Base-by-base conservation (phyloP, 2,113 vertebrate genomes). In the Anhinga rufa region DNA sequence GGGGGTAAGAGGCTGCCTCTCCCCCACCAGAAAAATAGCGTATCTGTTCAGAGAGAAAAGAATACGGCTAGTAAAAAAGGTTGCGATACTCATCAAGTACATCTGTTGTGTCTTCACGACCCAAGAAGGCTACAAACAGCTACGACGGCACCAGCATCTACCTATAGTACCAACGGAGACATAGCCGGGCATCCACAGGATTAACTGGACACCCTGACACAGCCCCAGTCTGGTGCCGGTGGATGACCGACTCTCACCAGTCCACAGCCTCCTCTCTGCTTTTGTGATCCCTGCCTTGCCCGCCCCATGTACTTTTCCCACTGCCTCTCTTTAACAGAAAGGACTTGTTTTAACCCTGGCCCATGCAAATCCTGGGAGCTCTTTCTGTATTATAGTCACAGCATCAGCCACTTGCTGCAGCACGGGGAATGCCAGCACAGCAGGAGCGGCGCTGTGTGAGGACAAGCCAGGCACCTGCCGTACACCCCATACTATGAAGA, bases 251-350 rank as follows among this genome's bases (percentile, higher is more conserved):
- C 29, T 42, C 78, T 32, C 83, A 22, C n/a, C 32, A 20, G 32
- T 2, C 18, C 51, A 12, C 40, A 69, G 54, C 34, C n/a, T 62
- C 31, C 69, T 32, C 29, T 44, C 79, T 75, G 42, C 32, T n/a
- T 70, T 70, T 1, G 0, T 3, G 0, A 9, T 65, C 38, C 71
- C 52, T 46, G 34, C 12, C 2, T 1, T 29, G 31, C 46, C 36
- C 4, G 0, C 14, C 51, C 0, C 18, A 48, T 18, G 0, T 14
- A 6, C 60, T 54, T 77, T 58, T 22, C 7, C 58, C 7, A 3
- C 38, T 54, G 54, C 51, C 58, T 71, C 31, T 48, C 52, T 57
- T 51, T 17, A 88, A 24, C 38, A 68, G 44, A 71, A 74, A 55
- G n/a, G 29, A 42, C 55, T 12, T 36, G 2, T 66, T 83, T 85